Conservation (phyloP, 2,113 vertebrate genomes). For the Tetrao urogallus region DNA sequence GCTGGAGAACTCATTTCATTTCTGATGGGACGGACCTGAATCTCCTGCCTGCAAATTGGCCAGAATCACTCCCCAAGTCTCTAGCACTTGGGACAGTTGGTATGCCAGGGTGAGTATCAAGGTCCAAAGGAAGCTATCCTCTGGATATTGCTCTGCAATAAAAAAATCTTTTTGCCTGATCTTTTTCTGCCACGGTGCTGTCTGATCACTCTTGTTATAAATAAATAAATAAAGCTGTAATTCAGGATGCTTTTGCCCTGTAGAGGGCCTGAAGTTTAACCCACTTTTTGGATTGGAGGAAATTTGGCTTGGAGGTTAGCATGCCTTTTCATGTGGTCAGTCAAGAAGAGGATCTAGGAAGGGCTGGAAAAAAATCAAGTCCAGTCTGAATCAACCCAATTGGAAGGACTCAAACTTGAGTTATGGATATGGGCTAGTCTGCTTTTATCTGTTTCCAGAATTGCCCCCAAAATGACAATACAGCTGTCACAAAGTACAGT, state of each 20-base stretch:
- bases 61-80: constrained; percentile 81
- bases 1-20: constrained; percentile 87
- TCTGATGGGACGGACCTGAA: constrained; percentile 76
- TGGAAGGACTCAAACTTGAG: background rate
- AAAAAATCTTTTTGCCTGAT: background rate
- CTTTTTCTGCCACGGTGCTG: background rate
- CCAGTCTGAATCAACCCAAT: background rate
- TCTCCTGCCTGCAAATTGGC: constrained; percentile 79
- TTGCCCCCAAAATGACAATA: background rate
- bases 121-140: background rate
- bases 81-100: constrained; percentile 86
- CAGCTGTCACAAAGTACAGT: background rate
- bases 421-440: background rate
- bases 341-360: background rate
- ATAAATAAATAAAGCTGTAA: background rate
- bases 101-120: constrained; percentile 86
- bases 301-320: background rate
- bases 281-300: background rate
- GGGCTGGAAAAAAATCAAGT: background rate
- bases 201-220: background rate
- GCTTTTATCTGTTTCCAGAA: background rate
- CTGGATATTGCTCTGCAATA: background rate
- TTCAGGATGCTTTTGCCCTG: background rate
- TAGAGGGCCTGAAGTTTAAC: background rate
- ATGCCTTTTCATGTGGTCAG: background rate